Conservation (phyloP, 2,113 vertebrate species). For the Sus scrofa region DNA sequence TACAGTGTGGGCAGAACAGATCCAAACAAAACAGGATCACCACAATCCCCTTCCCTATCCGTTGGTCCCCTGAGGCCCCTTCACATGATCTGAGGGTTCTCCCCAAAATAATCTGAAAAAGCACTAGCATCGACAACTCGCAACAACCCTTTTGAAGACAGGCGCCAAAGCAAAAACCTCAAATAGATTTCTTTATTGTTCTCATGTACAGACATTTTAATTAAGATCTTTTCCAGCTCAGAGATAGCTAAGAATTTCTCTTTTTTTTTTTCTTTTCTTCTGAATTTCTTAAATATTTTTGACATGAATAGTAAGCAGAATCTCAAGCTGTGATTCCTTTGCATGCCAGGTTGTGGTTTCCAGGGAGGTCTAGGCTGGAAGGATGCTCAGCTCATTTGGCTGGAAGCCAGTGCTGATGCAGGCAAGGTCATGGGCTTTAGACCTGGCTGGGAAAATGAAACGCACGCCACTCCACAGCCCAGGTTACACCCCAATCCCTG, state of each 20-base stretch:
- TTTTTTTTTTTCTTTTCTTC: not conserved
- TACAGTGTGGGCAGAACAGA: not conserved
- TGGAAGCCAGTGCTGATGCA: not conserved
- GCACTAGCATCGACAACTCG: not conserved
- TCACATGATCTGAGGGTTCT: not conserved
- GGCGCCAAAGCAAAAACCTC: not conserved
- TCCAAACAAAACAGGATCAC: not conserved
- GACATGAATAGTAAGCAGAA: constrained; percentile 49
- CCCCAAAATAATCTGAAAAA: not conserved
- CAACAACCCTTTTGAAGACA: not conserved
- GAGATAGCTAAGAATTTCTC: not conserved
- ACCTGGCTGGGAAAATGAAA: not conserved
- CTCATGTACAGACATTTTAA: constrained; percentile 47
- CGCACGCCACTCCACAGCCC: not conserved
- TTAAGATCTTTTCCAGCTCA: constrained; percentile 47
- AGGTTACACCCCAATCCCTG: not conserved
- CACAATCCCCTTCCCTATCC: not conserved
- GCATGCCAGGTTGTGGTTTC: constrained; percentile 57
- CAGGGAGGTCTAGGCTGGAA: not conserved
- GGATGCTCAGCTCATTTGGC: constrained; percentile 42
- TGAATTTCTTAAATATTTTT: constrained; percentile 70
- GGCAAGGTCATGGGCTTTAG: not conserved
- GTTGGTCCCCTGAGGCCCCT: not conserved
- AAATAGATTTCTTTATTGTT: constrained; percentile 42
- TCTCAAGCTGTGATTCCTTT: constrained; percentile 42